Conservation (phyloP, 23 tunicate genomes). For the Styela plicata region DNA sequence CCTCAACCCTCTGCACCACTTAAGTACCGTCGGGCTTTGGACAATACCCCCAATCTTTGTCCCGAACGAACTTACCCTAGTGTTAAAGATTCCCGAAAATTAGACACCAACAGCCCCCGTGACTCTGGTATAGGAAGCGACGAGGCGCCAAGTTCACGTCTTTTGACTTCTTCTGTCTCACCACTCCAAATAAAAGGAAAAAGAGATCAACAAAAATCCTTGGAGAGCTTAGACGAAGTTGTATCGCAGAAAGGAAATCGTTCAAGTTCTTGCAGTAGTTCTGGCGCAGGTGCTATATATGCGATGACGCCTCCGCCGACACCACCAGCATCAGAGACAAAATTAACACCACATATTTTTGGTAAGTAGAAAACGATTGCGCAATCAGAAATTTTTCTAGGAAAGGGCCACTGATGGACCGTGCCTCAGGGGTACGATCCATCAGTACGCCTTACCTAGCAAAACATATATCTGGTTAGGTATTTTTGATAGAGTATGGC, state of each 20-base stretch:
- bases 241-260: neutral
- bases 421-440: too few relatives aligned
- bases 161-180: constrained; percentile 11
- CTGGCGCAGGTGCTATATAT: neutral
- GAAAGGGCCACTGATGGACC: too few relatives aligned
- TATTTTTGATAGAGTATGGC: too few relatives aligned
- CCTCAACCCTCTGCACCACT: neutral
- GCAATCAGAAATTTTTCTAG: too few relatives aligned
- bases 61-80: neutral
- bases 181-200: constrained; percentile 6
- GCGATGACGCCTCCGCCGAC: constrained; percentile 30
- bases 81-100: constrained; percentile 7
- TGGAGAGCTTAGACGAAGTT: constrained; percentile 16
- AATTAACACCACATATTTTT: constrained; percentile 24
- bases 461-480: too few relatives aligned
- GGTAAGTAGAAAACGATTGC: constrained; percentile 13
- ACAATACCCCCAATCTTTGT: neutral
- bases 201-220: neutral
- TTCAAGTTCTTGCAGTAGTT: neutral
- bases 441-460: too few relatives aligned
- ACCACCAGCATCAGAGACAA: neutral
- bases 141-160: constrained; percentile 10
- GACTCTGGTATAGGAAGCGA: constrained; percentile 31
- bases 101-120: constrained; percentile 23
- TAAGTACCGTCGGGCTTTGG: neutral